Conservation (phyloP, 2,113 vertebrate genomes). For the Semicossyphus pulcher region DNA sequence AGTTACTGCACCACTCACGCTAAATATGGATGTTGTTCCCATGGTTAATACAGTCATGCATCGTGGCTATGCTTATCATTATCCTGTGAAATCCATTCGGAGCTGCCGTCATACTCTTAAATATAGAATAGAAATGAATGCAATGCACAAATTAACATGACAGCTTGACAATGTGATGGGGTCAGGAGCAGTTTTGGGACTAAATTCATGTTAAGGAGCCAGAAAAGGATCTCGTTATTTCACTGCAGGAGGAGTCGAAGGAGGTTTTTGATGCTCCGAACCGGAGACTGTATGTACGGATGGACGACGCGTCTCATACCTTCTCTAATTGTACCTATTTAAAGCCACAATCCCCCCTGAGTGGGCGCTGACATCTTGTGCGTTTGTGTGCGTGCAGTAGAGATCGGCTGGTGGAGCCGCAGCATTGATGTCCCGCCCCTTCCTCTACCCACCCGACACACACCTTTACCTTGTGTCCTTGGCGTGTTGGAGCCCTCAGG, state of each 20-base stretch:
- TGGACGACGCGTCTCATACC: too few species aligned
- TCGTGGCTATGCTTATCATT: slow-evolving; percentile 35
- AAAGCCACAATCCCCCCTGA: too few species aligned
- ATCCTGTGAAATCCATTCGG: slow-evolving; percentile 42
- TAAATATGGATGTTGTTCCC: slow-evolving; percentile 38
- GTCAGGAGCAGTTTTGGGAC: slow-evolving; percentile 22
- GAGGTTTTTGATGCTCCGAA: background rate
- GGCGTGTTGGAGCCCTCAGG: too few species aligned
- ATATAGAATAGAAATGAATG: slow-evolving; percentile 49
- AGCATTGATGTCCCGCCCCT: too few species aligned
- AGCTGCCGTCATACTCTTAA: slow-evolving; percentile 47
- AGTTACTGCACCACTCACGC: slow-evolving; percentile 12
- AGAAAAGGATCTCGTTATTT: slow-evolving; percentile 10
- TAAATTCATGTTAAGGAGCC: background rate
- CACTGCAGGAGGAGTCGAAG: background rate
- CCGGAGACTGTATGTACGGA: too few species aligned
- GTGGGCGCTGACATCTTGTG: too few species aligned
- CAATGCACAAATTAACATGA: slow-evolving; percentile 41
- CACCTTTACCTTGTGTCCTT: too few species aligned
- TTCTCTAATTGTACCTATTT: too few species aligned
- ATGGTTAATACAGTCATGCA: slow-evolving; percentile 7
- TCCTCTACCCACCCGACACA: too few species aligned
- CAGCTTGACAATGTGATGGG: slow-evolving; percentile 30
- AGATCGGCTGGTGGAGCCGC: too few species aligned
- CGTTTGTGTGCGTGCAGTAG: too few species aligned